Conservation (phyloP, 2,888 invertebrate genomes). For the Amaurobius ferox region DNA sequence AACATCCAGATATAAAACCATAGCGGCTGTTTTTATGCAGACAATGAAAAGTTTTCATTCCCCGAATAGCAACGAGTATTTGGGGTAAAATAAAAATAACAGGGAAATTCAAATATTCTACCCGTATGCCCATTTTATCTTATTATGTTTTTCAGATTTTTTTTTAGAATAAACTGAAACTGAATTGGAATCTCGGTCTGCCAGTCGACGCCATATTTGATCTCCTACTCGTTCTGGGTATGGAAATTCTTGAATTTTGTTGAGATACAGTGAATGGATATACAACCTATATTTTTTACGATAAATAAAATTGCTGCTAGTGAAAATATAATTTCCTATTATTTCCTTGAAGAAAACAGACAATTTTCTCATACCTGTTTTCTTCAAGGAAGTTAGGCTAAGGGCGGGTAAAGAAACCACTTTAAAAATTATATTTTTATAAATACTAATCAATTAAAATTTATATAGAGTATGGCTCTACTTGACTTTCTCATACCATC, state of each 20-base stretch:
- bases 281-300: no score
- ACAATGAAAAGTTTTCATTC: slow-evolving; percentile 63
- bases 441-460: no score
- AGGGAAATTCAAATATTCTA: slow-evolving; percentile 52
- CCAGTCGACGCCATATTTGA: not conserved
- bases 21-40: slow-evolving; percentile 19
- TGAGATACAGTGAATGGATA: not conserved
- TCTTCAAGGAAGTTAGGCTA: no score
- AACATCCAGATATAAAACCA: slow-evolving; percentile 29
- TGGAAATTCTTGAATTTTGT: no score
- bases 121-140: slow-evolving; percentile 24
- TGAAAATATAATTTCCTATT: no score
- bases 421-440: no score
- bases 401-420: no score
- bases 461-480: no score
- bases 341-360: no score
- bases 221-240: not conserved
- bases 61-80: slow-evolving; percentile 44
- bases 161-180: slow-evolving; percentile 3
- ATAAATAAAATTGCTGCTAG: no score
- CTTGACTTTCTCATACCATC: no score
- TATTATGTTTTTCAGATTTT: not conserved
- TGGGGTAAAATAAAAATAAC: slow-evolving; percentile 33
- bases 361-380: no score
- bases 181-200: not conserved